Evolutionary conservation across 2,888 invertebrate species (phyloP), one percentile per base, ranked within the genome.

Genomic region (Eumacrocentrus americanus): DNA sequence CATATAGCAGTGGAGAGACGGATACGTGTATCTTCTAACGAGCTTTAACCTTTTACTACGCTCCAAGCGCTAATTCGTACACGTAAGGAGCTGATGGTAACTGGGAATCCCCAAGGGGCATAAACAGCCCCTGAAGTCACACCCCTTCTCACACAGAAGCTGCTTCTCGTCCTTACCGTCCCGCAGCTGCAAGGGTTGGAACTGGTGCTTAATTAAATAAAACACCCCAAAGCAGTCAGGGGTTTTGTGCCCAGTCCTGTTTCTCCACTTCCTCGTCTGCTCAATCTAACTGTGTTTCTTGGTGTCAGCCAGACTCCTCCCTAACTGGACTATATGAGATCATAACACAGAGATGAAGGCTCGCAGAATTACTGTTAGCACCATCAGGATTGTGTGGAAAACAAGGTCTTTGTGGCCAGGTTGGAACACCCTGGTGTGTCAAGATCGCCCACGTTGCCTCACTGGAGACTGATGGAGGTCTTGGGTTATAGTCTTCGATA

Each of bases 121-220:
- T 70, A 72, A 73, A 73, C 72, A 73, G 51, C 46, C 42, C 23
- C 18, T n/a, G 29, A 20, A 42, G 42, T 25, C 12, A 34, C 6
- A 16, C 14, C 23, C 25, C 14, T 25, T 25, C 11, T n/a, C 47
- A 60, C 56, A 16, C 50, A 12, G n/a, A n/a, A 18, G 12, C 12
- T 23, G 44, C 25, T 46, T 35, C 23, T 48, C 58, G 37, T 35
- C 46, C 23, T 47, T 23, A 12, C 35, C 34, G n/a, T n/a, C n/a
- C 18, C 40, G 25, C 6, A n/a, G n/a, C 40, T 60, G 66, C 65
- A 72, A 72, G 73, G 73, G 72, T 73, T 61, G 61, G 64, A 67
- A 69, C 70, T 71, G 67, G 64, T 69, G 71, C 74, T 75, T 76
- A 76, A 76, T 76, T 76, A 75, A 76, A 76, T 76, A 75, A 76